Conservation (phyloP, 2,113 vertebrate genomes). For the Mugil cephalus region DNA sequence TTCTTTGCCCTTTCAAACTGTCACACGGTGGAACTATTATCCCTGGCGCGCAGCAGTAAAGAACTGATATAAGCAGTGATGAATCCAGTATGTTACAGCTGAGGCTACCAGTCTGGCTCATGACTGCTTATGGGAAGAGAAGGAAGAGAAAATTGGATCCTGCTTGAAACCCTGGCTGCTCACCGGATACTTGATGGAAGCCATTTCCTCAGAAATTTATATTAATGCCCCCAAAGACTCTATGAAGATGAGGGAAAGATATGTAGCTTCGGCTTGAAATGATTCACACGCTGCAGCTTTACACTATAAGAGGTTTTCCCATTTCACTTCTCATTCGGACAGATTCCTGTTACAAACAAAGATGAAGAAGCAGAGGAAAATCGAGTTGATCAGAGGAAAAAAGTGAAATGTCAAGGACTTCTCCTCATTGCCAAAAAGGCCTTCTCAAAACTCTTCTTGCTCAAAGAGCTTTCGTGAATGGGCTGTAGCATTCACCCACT, state of each 20-base stretch:
- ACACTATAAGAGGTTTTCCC: constrained; percentile 55
- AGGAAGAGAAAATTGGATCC: constrained; percentile 70
- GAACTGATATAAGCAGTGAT: constrained; percentile 77
- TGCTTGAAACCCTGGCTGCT: constrained; percentile 59
- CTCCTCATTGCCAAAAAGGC: constrained; percentile 61
- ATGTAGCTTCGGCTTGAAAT: constrained; percentile 50
- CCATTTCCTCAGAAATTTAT: constrained; percentile 68
- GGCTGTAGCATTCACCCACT: constrained; percentile 65
- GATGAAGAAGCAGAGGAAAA: constrained; percentile 41
- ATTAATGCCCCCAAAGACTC: constrained; percentile 63
- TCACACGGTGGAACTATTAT: constrained; percentile 78
- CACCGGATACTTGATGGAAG: constrained; percentile 69
- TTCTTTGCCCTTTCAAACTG: constrained; percentile 74
- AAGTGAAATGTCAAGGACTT: constrained; percentile 78
- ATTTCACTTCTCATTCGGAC: constrained; percentile 30
- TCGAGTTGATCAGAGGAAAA: constrained; percentile 64
- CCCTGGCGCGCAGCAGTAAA: constrained; percentile 77
- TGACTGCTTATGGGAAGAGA: constrained; percentile 49
- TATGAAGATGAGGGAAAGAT: constrained; percentile 60
- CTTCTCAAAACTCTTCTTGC: constrained; percentile 54
- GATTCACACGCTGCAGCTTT: constrained; percentile 51
- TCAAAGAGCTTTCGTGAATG: constrained; percentile 70
- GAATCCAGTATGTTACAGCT: constrained; percentile 78
- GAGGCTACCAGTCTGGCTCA: constrained; percentile 72
- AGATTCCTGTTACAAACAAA: constrained; percentile 56